Evolutionary conservation across 2,888 invertebrate genomes (phyloP), one percentile per base, ranked within the genome.

Genomic region (Zaprionus bogoriensis): DNA sequence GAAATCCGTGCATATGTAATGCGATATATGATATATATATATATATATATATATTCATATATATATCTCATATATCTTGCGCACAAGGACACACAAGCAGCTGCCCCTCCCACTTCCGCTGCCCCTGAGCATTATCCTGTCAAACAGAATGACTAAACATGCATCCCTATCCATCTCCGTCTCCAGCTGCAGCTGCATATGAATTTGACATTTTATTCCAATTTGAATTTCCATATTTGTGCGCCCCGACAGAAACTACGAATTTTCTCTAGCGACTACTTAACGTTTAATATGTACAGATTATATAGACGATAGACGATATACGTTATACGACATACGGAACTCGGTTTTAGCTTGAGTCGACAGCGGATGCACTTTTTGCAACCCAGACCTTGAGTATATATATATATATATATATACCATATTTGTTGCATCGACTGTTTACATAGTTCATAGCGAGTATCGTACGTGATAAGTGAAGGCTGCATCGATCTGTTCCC

Each of bases 401-500:
- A 30, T 30, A 30, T 12, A 32, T 7, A 32, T 14, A 32, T 14
- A 32, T 7, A 27, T 7, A 14, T 32, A 32, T 6, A 32, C 14
- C 7, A 5, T 47, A 42, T 23, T 17, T 32, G 48, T 48, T 54
- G 57, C 53, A 71, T 65, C 72, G 72, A 72, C 72, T 75, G 72
- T 75, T 70, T 57, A 64, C 25, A 32, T 46, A 19, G 53, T 42
- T 32, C 12, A 45, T 52, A 53, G 1, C 44, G 28, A 42, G 51
- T 17, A 14, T 47, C 20, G 9, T 69, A 74, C 59, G 70, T 71
- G 71, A 71, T 71, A 74, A 50, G 75, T 55, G 65, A 70, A 71
- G 58, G 75, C 71, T 74, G 71, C 75, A 63, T 6, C 23, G 10
- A 17, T 20, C 27, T 38, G 32, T 25, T 28, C 19, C 3, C n/a